Evolutionary conservation across 37 sponge, comb jelly and placozoan species (phyloP), one percentile per base, ranked within the genome.

Genomic region (Axinella damicornis): DNA sequence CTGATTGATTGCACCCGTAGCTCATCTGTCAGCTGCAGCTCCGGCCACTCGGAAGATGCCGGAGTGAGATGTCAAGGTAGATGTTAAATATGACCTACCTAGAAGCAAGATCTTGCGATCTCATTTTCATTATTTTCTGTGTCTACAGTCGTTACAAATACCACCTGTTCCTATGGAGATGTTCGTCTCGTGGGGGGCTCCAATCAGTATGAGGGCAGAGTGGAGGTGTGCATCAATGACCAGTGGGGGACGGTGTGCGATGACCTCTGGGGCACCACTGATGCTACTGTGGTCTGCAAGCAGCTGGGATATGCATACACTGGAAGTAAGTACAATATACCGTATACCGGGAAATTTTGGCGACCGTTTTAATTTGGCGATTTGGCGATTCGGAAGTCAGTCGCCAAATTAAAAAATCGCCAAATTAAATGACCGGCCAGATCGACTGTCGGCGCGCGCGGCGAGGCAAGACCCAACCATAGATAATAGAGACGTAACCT

Each of bases 61-160:
- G 76, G 76, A 75, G 76, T 75, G 18, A 53, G 58, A 56, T 75
- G 76, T 28, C 30, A 75, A 24, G 35, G 12, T 71, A n/a, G n/a
- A n/a, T n/a, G n/a, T n/a, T n/a, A n/a, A n/a, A n/a, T n/a, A n/a
- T n/a, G n/a, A n/a, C n/a, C n/a, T n/a, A n/a, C n/a, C n/a, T n/a
- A n/a, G n/a, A n/a, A n/a, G n/a, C n/a, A n/a, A n/a, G n/a, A n/a
- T 62, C 24, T 12, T 30, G 28, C 11, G 64, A 28, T 30, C 64
- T n/a, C n/a, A n/a, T n/a, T n/a, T n/a, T n/a, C n/a, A n/a, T n/a
- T n/a, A 46, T 46, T 46, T 46, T 46, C 46, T n/a, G n/a, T n/a
- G n/a, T n/a, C 46, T 12, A 46, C 46, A 46, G 46, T 46, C 6
- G 9, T 9, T 12, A 46, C 9, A 9, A 16, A 5, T 39, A 12